Evolutionary conservation across 2,797 vertebrate species (phyloP).

Genomic region (Momotus momota): DNA sequence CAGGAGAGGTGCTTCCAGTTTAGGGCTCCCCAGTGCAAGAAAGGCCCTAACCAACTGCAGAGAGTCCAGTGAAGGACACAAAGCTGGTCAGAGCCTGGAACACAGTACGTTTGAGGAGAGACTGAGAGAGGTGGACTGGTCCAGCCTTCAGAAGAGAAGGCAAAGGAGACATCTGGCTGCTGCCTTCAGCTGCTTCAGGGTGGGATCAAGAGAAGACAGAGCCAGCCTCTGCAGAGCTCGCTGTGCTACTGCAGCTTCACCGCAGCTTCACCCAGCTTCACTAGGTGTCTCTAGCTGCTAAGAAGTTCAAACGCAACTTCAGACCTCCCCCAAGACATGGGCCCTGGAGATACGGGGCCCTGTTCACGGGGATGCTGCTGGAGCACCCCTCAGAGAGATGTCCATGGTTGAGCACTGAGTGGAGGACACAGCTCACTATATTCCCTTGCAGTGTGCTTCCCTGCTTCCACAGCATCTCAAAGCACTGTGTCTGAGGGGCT

Average conservation of each 20-base stretch:
- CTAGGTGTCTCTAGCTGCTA: background rate
- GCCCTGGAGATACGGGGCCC: too few relatives aligned
- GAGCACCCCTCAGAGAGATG: too few relatives aligned
- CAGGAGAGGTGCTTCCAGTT: background rate
- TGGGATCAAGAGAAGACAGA: background rate
- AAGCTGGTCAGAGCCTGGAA: background rate
- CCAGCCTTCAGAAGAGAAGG: background rate
- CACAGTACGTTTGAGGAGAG: accelerated
- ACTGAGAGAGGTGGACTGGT: background rate
- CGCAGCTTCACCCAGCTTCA: background rate
- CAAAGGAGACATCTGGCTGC: background rate
- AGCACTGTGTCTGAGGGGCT: accelerated
- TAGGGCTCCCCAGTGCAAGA: background rate
- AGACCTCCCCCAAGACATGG: background rate
- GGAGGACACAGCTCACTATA: accelerated
- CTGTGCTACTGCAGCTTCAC: background rate
- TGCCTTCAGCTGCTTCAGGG: background rate
- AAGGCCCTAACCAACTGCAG: background rate
- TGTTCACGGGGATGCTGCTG: background rate
- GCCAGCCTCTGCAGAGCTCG: background rate
- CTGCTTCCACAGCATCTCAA: background rate
- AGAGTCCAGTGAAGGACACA: background rate
- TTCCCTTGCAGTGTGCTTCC: background rate
- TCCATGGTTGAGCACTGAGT: accelerated
- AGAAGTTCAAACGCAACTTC: background rate